Conservation (phyloP, 1,140 invertebrate genomes). For the Meloidogyne floridensis region DNA sequence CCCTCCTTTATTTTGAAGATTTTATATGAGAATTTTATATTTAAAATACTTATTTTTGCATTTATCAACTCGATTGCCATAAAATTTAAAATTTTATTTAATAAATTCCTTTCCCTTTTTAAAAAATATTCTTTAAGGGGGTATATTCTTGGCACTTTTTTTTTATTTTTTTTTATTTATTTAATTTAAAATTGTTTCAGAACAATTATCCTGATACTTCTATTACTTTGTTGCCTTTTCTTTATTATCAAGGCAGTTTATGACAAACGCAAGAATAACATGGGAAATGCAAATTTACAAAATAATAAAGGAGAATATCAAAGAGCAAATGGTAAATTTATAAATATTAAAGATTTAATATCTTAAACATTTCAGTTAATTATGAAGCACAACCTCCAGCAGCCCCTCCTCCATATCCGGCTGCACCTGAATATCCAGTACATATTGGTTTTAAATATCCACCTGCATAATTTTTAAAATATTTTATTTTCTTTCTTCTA, state of each 20-base stretch:
- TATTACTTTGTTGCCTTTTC: background rate
- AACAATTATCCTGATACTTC: conserved; percentile 9
- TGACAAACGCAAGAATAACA: conserved; percentile 18
- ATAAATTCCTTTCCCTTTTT: too few species aligned
- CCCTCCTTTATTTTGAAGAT: background rate
- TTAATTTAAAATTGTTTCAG: background rate
- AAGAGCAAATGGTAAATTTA: conserved; percentile 18
- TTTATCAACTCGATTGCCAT: background rate
- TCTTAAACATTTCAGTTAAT: background rate
- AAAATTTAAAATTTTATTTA: background rate
- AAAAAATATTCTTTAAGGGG: too few species aligned
- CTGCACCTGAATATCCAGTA: background rate
- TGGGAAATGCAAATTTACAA: background rate
- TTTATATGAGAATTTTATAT: background rate
- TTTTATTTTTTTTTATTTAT: background rate
- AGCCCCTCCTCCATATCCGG: background rate
- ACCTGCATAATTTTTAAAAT: conserved; percentile 6
- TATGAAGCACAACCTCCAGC: conserved; percentile 2
- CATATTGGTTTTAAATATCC: conserved; percentile 15
- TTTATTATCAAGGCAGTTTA: background rate
- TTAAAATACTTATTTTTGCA: background rate
- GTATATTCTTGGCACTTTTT: background rate
- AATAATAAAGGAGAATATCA: conserved; percentile 19
- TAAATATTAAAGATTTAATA: background rate
- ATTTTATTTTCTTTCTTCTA: background rate